Base-by-base conservation (phyloP, 1,140 invertebrate species). In the Capitella teleta region DNA sequence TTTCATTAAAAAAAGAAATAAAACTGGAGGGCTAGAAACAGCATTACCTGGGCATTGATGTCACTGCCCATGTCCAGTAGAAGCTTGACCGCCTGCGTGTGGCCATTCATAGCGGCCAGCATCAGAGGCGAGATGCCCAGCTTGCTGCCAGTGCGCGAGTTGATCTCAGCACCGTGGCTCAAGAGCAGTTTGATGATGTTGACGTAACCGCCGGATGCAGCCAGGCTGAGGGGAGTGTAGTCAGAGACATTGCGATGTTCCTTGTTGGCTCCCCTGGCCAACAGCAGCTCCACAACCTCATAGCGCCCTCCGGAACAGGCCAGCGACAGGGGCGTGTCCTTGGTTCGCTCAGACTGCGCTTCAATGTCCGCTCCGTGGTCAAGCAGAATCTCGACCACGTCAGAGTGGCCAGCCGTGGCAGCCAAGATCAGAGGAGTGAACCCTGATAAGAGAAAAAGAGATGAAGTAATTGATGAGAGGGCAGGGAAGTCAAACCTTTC, bases 61-160 rank as follows among this genome's bases (percentile, higher is more conserved):
- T 99, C 96, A 67, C 90, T 94, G 47, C 94, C 94, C 82, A 90
- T 93, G 68, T 98, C 94, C 43, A 99, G 74, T 16, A 99, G 76
- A 42, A 98, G 74, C 62, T 95, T 88, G 41, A 98, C 95, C 41
- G 94, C 95, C 66, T 88, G 91, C n/a, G 89, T 90, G 74, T 99
- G 95, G 0, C 95, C 95, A 80, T 99, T 98, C 95, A 99, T 98
- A 5, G 96, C 92, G 19, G 96, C 94, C 57, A 99, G 73, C 96
- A 99, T 98, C 19, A 99, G 76, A 2, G 96, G 96, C 0, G 94
- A 98, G 60, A 99, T 98, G 41, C 94, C 94, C 32, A 98, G 75
- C 72, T 98, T 98, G n/a, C 42, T 44, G 42, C 42, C 42, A 10
- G 42, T 41, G 23, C 73, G 56, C 4, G 94, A 98, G 76, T 99